Evolutionary conservation across 2,888 invertebrate species (phyloP).

Genomic region (Matsumyia berberina): DNA sequence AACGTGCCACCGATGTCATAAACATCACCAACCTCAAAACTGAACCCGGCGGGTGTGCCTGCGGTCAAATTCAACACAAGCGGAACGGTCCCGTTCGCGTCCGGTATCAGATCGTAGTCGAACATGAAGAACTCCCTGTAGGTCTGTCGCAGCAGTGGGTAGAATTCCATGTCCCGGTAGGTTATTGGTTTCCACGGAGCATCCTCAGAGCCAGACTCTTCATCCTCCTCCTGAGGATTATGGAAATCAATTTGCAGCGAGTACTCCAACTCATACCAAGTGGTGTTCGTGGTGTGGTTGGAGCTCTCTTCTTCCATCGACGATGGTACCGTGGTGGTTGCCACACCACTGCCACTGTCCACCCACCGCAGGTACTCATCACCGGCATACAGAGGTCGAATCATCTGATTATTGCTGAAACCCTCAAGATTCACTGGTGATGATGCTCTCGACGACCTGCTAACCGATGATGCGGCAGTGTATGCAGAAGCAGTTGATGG

Average conservation of each 20-base stretch:
- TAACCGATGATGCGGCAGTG: slow-evolving; percentile 50
- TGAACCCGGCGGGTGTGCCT: slow-evolving; percentile 87
- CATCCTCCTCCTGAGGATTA: slow-evolving; percentile 74
- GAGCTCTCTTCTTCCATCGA: slow-evolving; percentile 44
- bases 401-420: slow-evolving; percentile 59
- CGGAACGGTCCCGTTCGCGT: slow-evolving; percentile 87
- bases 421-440: slow-evolving; percentile 63
- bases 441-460: slow-evolving; percentile 71
- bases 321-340: slow-evolving; percentile 37
- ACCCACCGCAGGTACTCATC: slow-evolving; percentile 70
- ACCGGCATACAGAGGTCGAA: slow-evolving; percentile 66
- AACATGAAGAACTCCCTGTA: slow-evolving; percentile 91
- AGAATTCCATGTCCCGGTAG: slow-evolving; percentile 81
- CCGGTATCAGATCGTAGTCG: slow-evolving; percentile 89
- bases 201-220: slow-evolving; percentile 23
- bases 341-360: slow-evolving; percentile 50
- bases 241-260: slow-evolving; percentile 80
- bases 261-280: slow-evolving; percentile 78
- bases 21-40: slow-evolving; percentile 89
- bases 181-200: slow-evolving; percentile 78
- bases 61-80: slow-evolving; percentile 89
- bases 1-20: slow-evolving; percentile 93
- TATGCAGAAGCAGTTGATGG: slow-evolving; percentile 58
- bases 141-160: slow-evolving; percentile 86
- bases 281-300: slow-evolving; percentile 48